These are phyloP conservation scores for Cheilosia grossa DNA, from an alignment of 2,888 invertebrate genomes.

Conservation along the genomic window DNA sequence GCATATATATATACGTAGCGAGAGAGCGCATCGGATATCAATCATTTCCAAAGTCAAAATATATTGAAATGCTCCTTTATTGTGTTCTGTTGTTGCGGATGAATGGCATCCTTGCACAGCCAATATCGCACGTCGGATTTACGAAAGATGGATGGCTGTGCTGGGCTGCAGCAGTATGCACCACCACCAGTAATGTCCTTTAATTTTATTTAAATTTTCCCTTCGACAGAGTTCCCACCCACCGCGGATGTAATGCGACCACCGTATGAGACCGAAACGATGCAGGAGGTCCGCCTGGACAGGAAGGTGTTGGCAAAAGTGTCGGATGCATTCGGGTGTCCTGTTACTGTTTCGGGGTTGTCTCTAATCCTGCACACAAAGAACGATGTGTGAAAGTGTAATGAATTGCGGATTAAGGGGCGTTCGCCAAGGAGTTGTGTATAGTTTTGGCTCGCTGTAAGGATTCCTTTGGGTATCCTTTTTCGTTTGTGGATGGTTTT, in stretches of 20 bases:
- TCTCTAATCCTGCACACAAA: conserved; percentile 67
- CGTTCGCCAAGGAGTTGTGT: conserved; percentile 70
- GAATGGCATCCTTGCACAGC: conserved; percentile 66
- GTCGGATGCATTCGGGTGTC: conserved; percentile 68
- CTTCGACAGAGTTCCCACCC: conserved; percentile 59
- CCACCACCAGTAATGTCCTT: conserved; percentile 46
- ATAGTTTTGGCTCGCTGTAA: conserved; percentile 42
- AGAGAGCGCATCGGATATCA: conserved; percentile 60
- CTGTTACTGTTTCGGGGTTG: conserved; percentile 58
- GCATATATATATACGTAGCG: neutral
- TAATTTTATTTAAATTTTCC: conserved; percentile 64
- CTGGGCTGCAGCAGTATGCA: neutral
- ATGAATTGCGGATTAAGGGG: conserved; percentile 76
- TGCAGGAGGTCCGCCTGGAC: conserved; percentile 61
- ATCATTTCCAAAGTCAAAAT: conserved; percentile 71
- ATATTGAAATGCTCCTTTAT: conserved; percentile 64
- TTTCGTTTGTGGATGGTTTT: conserved; percentile 38
- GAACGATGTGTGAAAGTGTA: conserved; percentile 77
- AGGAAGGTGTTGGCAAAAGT: conserved; percentile 73
- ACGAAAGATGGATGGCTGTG: conserved; percentile 58
- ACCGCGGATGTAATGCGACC: conserved; percentile 68
- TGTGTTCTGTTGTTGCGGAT: conserved; percentile 56
- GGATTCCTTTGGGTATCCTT: conserved; percentile 63
- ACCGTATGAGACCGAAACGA: conserved; percentile 56
- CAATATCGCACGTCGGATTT: conserved; percentile 71